Conservation (phyloP, 1,140 invertebrate genomes). For the Pteromalus puparum region DNA sequence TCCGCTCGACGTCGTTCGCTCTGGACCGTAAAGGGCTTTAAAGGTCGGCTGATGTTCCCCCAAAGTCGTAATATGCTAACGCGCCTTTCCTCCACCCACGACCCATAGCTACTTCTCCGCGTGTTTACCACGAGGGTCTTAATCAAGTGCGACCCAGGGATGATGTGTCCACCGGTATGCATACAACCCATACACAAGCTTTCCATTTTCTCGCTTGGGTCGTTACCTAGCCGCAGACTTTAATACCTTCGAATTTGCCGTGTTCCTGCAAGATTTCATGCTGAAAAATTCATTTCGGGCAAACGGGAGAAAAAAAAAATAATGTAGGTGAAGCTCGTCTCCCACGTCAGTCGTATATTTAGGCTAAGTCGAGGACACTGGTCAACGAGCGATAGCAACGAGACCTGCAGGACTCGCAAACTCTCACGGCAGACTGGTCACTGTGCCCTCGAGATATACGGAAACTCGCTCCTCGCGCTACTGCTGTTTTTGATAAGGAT, state of each 20-base stretch:
- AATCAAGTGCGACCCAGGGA: conserved; percentile 61
- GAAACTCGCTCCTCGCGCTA: conserved; percentile 57
- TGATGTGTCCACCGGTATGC: conserved; percentile 46
- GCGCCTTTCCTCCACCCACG: conserved; percentile 21
- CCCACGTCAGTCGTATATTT: conserved; percentile 55
- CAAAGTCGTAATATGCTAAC: conserved; percentile 64
- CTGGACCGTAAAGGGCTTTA: conserved; percentile 57
- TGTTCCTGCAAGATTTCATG: not conserved
- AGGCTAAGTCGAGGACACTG: conserved; percentile 29
- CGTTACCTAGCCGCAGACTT: conserved; percentile 37
- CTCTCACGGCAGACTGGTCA: conserved; percentile 59
- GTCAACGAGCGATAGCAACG: conserved; percentile 64
- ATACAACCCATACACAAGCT: conserved; percentile 14
- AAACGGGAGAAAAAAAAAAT: not conserved
- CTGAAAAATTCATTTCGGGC: conserved; percentile 20
- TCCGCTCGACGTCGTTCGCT: conserved; percentile 8
- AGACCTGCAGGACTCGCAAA: conserved; percentile 68
- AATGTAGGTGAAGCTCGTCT: conserved; percentile 19
- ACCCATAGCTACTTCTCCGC: not conserved
- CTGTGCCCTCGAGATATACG: conserved; percentile 67
- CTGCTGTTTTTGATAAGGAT: conserved; percentile 69
- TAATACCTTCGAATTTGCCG: conserved; percentile 16
- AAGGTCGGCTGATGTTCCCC: conserved; percentile 57
- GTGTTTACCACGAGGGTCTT: conserved; percentile 55
- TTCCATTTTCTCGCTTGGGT: conserved; percentile 44